Evolutionary conservation across 2,113 vertebrate genomes (phyloP), one percentile per base, ranked within the genome.

Genomic region (Leiothrix lutea): DNA sequence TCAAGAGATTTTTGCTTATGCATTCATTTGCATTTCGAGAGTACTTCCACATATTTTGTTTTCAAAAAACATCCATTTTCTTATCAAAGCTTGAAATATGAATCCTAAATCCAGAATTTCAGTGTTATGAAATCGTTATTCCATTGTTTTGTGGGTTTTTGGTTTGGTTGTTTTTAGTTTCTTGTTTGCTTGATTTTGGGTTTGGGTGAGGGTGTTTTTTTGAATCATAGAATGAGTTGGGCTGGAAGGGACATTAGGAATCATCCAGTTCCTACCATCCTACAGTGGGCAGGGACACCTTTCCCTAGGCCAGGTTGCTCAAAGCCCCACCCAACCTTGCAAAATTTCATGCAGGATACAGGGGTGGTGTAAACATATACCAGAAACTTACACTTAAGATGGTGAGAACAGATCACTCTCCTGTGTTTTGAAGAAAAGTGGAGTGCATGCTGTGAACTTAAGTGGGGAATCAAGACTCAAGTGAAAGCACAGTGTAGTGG

Each of bases 131-230:
- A 28, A 40, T 14, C 4, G 9, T 25, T 38, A 48, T 48, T 58
- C 3, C 12, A 8, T 33, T 16, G 2, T 42, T 78, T 64, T 44
- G 3, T 7, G 31, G 2, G 2, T 0, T 51, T 88, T 66, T 66
- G 17, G 4, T 12, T 28, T 20, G 3, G 3, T 47, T 42, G 8
- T 0, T 18, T 54, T 35, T 23, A 11, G 2, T 15, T 80, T 23
- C 48, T 29, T 48, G 2, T 50, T 72, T 50, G 3, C 28, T 65
- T 65, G 13, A 2, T 6, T 56, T 56, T 35, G 22, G 14, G 15
- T 36, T 35, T 72, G 11, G 2, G 5, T 50, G 16, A 35, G 7
- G 6, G 1, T 45, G 12, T 6, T 42, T 19, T 45, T 65, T 36
- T 33, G 58, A 48, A 28, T 33, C 33, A 28, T 13, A 20, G 26